Conservation (phyloP, 1,140 invertebrate genomes). For the Drosophila fuyamai region DNA sequence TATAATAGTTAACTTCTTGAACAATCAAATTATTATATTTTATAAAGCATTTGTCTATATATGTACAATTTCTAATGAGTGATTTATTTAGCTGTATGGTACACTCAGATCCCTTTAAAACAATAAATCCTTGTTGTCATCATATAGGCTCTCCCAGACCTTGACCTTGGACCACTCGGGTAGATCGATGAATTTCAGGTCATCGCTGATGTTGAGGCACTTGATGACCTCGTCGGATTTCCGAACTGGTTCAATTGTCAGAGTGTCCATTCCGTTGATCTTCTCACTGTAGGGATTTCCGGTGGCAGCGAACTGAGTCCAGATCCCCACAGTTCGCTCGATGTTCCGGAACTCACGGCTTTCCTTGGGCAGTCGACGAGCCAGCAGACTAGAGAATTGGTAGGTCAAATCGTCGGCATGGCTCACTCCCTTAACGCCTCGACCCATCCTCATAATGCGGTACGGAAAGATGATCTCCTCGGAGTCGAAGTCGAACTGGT, state of each 20-base stretch:
- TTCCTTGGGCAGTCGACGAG: conserved; percentile 79
- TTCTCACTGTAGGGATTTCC: conserved; percentile 79
- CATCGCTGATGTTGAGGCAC: conserved; percentile 84
- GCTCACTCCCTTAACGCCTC: conserved; percentile 84
- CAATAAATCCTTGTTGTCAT: conserved; percentile 61
- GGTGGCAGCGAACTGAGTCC: conserved; percentile 84
- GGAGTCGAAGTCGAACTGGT: conserved; percentile 85
- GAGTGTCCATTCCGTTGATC: conserved; percentile 71
- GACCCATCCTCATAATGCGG: conserved; percentile 82
- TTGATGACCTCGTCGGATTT: conserved; percentile 71
- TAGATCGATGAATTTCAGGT: conserved; percentile 79
- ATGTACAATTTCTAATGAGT: conserved; percentile 17
- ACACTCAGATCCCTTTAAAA: conserved; percentile 20
- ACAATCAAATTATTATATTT: conserved; percentile 19
- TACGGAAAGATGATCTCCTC: conserved; percentile 68
- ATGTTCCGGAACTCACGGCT: conserved; percentile 82
- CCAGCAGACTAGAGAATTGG: conserved; percentile 86
- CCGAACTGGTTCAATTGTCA: conserved; percentile 71
- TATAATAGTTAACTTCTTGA: background rate
- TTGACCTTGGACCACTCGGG: conserved; percentile 84
- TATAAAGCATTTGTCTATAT: conserved; percentile 36
- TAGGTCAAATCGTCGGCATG: conserved; percentile 89
- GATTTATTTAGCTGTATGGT: background rate
- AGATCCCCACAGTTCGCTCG: conserved; percentile 79
- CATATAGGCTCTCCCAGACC: conserved; percentile 83